Evolutionary conservation across 2,797 vertebrate species (phyloP), one percentile per base, ranked within the genome.

Genomic region (Rhinoraja longicauda): DNA sequence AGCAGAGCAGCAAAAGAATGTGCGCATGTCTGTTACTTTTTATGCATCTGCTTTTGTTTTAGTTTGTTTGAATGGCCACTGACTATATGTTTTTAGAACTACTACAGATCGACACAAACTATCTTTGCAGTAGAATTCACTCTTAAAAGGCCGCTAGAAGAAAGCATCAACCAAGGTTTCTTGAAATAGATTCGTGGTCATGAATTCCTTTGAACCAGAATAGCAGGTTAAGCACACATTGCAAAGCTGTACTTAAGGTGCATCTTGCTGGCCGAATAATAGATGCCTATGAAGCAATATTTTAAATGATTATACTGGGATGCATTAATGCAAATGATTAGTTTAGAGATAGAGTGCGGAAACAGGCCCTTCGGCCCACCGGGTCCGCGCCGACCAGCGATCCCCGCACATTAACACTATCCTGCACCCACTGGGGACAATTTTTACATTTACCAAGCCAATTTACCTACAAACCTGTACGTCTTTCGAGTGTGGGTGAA

Each of bases 231-330:
- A 92, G 90, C 90, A 92, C 90, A 92, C 21, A 45, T 17, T 53
- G 67, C 36, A 92, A 73, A 92, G 90, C 64, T 75, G 90, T 92
- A 73, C 90, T 92, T 92, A 73, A 75, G 57, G 92, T 72, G 84
- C 84, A 67, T 88, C 59, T 84, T 64, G n/a, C n/a, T 88, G 84
- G 84, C 84, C 36, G 84, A 21, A 88, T 88, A 88, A 88, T 67
- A 10, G 84, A 88, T 88, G 67, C 84, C 59, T 92, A 26, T 39
- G 29, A 53, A 92, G 26, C 39, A 67, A 91, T 29, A 21, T 10
- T 24, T 36, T 91, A 72, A 53, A 39, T 92, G 39, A 24, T 73
- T 73, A 53, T 73, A 92, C 70, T 73, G 70, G 53, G 26, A 75
- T 5, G 70, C 90, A 92, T 5, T 73, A 92, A 92, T 73, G 29